Evolutionary conservation across 2,113 vertebrate genomes (phyloP), one percentile per base, ranked within the genome.

Genomic region (Mastomys coucha): DNA sequence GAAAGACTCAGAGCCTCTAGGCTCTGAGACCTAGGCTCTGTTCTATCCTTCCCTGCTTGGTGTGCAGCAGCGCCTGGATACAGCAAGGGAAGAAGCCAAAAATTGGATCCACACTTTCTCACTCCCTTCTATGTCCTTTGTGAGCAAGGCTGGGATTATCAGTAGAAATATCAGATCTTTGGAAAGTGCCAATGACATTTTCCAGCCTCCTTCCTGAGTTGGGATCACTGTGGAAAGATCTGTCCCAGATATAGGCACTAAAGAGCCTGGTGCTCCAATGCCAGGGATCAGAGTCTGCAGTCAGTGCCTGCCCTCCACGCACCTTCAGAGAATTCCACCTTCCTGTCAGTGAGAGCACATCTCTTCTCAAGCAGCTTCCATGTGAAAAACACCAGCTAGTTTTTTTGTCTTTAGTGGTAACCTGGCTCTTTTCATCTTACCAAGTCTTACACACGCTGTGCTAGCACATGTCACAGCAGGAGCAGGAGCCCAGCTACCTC

Each of bases 381-480:
- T 7, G 2, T 45, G 75, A 16, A 45, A 45, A 76, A 28, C 42
- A 7, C 12, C 24, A 45, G 24, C 75, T 28, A 14, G 2, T 58
- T 17, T 58, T 56, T 58, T 17, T 17, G 16, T 58, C 56, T 58
- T 58, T 53, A 22, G 20, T 8, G 16, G 75, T 12, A 77, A 20
- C 69, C 65, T 19, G 80, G 49, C 20, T 60, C 89, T 69, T 51
- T 24, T 70, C 36, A 53, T 39, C 87, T 58, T 51, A 7, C 36
- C 33, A 16, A 33, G 12, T 39, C 10, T 70, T 4, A 20, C 36
- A 49, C n/a, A 45, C 22, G 36, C 16, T 60, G 45, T 42, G 45
- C 77, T 39, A 0, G n/a, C 56, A 12, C 4, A 0, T 0, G n/a
- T 0, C 36, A n/a, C 13, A 7, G 24, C 77, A 16, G n/a, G n/a